A percentile compares a stretch with the other conserved stretches of the same genome.
These are phyloP conservation scores for Chaetorhynchus papuensis DNA, from an alignment of 2,113 vertebrate species.

Conservation along the genomic window DNA sequence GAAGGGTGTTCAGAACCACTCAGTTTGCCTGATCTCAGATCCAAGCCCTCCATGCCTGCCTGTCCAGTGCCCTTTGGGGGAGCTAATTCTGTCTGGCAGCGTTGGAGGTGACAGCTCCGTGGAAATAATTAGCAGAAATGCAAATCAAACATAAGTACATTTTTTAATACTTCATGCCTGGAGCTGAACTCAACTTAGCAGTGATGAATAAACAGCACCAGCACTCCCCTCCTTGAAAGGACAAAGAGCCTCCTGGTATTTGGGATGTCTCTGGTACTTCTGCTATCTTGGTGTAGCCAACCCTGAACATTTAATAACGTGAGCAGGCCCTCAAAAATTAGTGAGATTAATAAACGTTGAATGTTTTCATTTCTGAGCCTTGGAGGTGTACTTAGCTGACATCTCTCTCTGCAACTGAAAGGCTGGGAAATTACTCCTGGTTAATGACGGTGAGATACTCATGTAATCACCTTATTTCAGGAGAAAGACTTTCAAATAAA, in stretches of 20 bases:
- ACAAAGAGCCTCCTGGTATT: background rate
- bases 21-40: background rate
- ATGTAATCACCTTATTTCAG: slow-evolving; percentile 30
- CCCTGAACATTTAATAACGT: background rate
- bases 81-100: background rate
- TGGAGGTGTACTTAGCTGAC: background rate
- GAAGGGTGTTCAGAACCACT: background rate
- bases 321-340: background rate
- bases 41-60: background rate
- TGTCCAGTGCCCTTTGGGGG: background rate
- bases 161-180: background rate
- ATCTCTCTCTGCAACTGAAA: background rate
- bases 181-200: slow-evolving; percentile 37
- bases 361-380: slow-evolving; percentile 26
- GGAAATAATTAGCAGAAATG: slow-evolving; percentile 20
- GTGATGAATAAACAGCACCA: slow-evolving; percentile 26
- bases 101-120: background rate
- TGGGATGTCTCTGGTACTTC: background rate
- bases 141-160: background rate
- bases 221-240: background rate
- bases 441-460: slow-evolving; percentile 27
- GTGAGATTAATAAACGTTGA: background rate
- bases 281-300: background rate
- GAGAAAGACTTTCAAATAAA: slow-evolving; percentile 36
- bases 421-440: slow-evolving; percentile 17